These are phyloP conservation scores for Macrotis lagotis DNA, from an alignment of 2,113 vertebrate genomes.

Conservation along the genomic window DNA sequence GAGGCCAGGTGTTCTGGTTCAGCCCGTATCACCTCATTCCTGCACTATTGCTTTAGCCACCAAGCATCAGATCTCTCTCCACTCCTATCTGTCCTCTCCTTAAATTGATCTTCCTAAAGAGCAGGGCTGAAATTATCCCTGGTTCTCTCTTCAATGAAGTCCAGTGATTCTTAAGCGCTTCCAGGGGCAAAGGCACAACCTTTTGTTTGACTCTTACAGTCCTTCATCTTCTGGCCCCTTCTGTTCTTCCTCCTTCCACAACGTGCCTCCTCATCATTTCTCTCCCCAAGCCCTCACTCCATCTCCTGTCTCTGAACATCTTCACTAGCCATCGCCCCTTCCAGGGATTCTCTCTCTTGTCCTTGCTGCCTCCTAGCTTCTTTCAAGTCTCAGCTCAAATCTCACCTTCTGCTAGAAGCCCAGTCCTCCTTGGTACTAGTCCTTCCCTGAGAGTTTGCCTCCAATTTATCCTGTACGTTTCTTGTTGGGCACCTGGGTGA, in stretches of 20 bases:
- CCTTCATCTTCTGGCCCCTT: not conserved
- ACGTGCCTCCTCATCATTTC: not conserved
- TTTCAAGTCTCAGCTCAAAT: not conserved
- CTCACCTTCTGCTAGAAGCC: not conserved
- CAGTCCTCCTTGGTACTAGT: not conserved
- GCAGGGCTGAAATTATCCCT: not conserved
- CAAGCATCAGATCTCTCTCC: not conserved
- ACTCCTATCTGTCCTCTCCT: not conserved
- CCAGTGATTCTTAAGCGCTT: not conserved
- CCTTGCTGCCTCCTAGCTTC: not conserved
- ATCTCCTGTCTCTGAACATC: not conserved
- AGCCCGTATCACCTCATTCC: too few relatives aligned
- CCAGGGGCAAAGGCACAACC: not conserved
- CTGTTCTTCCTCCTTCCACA: not conserved
- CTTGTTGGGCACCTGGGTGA: too few relatives aligned
- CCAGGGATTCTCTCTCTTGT: not conserved
- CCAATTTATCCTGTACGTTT: not conserved
- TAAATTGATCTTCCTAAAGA: not conserved
- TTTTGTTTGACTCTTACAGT: too few relatives aligned
- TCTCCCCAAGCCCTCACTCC: not conserved
- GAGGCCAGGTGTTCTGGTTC: not conserved
- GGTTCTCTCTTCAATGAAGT: not conserved
- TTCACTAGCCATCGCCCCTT: not conserved
- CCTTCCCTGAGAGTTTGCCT: not conserved
- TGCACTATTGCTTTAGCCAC: too few relatives aligned